Percentiles rank a stretch among this genome's conserved stretches.
phyloP scores from a whole-genome alignment of 2,888 invertebrate genomes.

The Perizoma affinitatum region DNA sequence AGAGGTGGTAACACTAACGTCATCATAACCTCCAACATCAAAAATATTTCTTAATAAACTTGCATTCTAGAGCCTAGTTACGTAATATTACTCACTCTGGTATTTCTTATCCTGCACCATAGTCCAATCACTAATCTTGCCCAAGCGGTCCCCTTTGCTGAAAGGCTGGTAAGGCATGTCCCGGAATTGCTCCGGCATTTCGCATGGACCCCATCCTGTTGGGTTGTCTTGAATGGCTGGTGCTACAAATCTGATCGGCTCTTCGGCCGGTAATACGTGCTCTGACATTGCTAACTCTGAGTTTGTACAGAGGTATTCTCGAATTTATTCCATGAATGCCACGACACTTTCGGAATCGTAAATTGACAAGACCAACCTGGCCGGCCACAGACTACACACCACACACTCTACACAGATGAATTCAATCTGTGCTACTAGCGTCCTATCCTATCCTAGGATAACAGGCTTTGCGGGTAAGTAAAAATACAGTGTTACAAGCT shows the following conservation, averaged over 20 bases:
- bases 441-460: too few relatives aligned
- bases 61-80: constrained; percentile 1
- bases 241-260: constrained; percentile 87
- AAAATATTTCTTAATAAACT: constrained; percentile 7
- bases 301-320: constrained; percentile 14
- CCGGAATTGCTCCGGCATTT: constrained; percentile 95
- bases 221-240: constrained; percentile 93
- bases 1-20: constrained; percentile 39
- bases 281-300: constrained; percentile 66
- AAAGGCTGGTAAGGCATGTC: constrained; percentile 99
- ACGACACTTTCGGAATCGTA: constrained; percentile 57
- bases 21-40: constrained; percentile 59
- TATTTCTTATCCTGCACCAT: constrained; percentile 97
- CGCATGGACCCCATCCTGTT: constrained; percentile 98
- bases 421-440: too few relatives aligned
- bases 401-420: too few relatives aligned
- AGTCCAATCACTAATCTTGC: constrained; percentile 99
- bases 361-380: constrained; percentile 8
- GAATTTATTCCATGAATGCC: constrained; percentile 51
- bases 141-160: constrained; percentile 98
- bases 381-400: background rate
- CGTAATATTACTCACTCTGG: constrained; percentile 87
- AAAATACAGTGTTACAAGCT: too few relatives aligned
- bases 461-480: too few relatives aligned
- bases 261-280: constrained; percentile 83